Percentiles rank a stretch among this genome's conserved stretches.
phyloP scores from a whole-genome alignment of 2,113 vertebrate genomes.

The Myotis brandtii region DNA sequence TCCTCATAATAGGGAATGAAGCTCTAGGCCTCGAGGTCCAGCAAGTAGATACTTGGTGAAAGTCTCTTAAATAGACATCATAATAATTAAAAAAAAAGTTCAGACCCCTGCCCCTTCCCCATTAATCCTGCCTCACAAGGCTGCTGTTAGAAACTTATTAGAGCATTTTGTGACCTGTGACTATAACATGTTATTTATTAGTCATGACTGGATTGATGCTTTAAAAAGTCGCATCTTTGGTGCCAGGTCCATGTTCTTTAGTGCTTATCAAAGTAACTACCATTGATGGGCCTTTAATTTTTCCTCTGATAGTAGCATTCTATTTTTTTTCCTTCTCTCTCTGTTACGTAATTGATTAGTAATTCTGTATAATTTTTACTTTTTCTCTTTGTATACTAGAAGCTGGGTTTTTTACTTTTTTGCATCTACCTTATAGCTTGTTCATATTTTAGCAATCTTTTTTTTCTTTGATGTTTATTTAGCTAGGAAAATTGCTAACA shows the following conservation, averaged over 20 bases:
- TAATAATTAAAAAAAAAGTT: not conserved
- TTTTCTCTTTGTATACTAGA: not conserved
- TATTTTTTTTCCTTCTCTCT: not conserved
- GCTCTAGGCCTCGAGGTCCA: not conserved
- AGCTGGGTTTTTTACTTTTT: not conserved
- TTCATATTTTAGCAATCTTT: not conserved
- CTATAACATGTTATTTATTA: not conserved
- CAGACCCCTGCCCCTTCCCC: not conserved
- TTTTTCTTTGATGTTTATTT: constrained; percentile 36
- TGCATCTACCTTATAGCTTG: not conserved
- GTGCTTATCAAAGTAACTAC: not conserved
- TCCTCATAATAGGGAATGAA: not conserved
- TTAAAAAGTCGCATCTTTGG: constrained; percentile 3
- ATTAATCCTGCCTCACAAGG: not conserved
- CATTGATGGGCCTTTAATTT: constrained; percentile 12
- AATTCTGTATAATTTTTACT: constrained; percentile 31
- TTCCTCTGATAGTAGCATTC: not conserved
- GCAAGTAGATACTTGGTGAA: not conserved
- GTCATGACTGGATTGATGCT: not conserved
- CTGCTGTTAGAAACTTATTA: not conserved
- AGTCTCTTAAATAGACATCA: constrained; percentile 1
- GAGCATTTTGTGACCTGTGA: constrained; percentile 4
- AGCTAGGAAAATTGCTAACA: not conserved
- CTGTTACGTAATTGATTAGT: not conserved
- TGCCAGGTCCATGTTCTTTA: not conserved